These are phyloP conservation scores for Hippopotamus amphibius DNA, from an alignment of 2,113 vertebrate species.

Conservation along the genomic window DNA sequence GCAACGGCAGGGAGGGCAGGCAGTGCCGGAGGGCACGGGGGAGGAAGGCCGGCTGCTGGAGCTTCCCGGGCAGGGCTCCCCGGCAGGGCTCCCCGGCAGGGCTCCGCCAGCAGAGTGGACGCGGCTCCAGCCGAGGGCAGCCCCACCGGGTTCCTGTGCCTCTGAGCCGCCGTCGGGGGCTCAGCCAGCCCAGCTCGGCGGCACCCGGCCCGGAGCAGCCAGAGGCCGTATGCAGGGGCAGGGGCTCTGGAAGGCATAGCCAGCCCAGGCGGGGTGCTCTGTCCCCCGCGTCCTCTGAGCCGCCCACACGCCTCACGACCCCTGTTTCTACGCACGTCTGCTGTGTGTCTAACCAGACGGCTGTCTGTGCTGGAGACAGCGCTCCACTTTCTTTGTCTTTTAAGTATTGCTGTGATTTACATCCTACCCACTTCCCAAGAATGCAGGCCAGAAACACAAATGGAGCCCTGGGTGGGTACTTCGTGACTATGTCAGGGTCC, in stretches of 20 bases:
- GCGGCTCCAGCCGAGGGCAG: no score
- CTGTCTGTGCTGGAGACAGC: neutral
- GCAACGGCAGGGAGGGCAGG: neutral
- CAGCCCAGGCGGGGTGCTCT: no score
- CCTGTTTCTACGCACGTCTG: rapidly evolving
- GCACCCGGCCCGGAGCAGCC: neutral
- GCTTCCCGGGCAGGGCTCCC: no score
- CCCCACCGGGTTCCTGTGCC: neutral
- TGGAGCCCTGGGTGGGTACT: neutral
- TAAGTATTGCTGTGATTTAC: neutral
- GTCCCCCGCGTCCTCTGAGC: rapidly evolving
- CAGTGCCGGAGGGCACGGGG: neutral
- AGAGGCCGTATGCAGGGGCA: rapidly evolving
- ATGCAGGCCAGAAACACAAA: neutral
- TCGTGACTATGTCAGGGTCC: no score
- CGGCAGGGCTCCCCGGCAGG: neutral
- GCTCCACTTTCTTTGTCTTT: neutral
- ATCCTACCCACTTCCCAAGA: neutral
- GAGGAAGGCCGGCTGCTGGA: neutral
- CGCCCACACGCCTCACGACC: rapidly evolving
- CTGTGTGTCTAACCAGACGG: neutral
- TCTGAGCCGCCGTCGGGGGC: neutral
- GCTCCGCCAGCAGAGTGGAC: no score
- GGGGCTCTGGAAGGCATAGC: neutral
- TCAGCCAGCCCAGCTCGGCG: rapidly evolving